Evolutionary conservation across 2,113 vertebrate genomes (phyloP).

Genomic region (Onychorhynchus coronatus): DNA sequence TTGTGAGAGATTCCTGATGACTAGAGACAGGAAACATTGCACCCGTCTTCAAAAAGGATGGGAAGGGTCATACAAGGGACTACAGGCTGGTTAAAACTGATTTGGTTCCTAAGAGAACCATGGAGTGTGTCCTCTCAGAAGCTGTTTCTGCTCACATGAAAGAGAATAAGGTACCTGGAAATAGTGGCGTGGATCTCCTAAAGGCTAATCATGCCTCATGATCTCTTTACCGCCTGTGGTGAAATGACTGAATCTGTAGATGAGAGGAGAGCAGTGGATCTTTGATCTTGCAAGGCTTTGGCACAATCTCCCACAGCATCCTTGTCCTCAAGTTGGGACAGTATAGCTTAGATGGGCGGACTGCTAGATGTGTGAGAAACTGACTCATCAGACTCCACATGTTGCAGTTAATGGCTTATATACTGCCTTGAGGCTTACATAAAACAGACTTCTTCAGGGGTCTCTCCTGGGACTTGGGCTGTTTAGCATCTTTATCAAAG

Average conservation of each 20-base stretch:
- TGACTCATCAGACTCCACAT: fast-evolving
- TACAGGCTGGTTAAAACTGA: background rate
- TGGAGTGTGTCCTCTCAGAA: background rate
- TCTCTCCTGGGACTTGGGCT: background rate
- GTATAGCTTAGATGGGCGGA: background rate
- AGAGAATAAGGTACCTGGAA: background rate
- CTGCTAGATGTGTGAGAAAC: background rate
- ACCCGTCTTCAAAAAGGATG: background rate
- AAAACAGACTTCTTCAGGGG: background rate
- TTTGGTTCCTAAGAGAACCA: background rate
- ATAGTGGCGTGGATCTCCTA: background rate
- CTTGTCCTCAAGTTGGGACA: background rate
- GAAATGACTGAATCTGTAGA: background rate
- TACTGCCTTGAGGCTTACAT: background rate
- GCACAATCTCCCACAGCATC: background rate
- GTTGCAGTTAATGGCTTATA: background rate
- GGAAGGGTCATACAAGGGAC: background rate
- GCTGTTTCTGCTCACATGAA: background rate
- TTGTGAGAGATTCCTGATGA: background rate
- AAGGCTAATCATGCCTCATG: background rate
- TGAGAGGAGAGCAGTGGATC: background rate
- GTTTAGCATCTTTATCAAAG: background rate
- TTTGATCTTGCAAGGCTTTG: background rate
- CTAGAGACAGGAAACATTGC: background rate
- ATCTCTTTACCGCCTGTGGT: background rate